A percentile compares a stretch with the other conserved stretches of the same genome.
Conservation (phyloP, 2,888 invertebrate species). For the Amblyjoppa fuscipennis region DNA sequence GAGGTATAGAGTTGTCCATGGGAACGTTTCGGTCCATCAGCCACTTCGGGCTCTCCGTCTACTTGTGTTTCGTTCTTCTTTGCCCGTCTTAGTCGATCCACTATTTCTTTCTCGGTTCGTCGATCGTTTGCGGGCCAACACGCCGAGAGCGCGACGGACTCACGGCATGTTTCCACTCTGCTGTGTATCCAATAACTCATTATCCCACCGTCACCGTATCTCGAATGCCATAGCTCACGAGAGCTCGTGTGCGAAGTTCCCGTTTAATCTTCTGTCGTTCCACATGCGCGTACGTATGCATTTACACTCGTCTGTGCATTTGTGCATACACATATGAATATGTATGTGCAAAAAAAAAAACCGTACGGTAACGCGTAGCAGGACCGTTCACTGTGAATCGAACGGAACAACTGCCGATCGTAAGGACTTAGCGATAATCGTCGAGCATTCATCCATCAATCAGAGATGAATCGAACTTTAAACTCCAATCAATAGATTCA, state of each 20-base stretch:
- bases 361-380: neutral
- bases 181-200: conserved; percentile 66
- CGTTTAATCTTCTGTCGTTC: conserved; percentile 1
- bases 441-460: neutral
- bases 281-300: neutral
- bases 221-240: conserved; percentile 39
- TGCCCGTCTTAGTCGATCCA: conserved; percentile 42
- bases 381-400: conserved; percentile 10
- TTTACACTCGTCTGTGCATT: no score
- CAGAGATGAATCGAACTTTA: conserved; percentile 6
- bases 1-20: conserved; percentile 70
- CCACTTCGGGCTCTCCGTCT: conserved; percentile 46
- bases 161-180: conserved; percentile 59
- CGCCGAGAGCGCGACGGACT: neutral
- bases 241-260: conserved; percentile 16
- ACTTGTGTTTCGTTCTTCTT: conserved; percentile 1
- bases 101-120: conserved; percentile 30
- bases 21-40: conserved; percentile 75
- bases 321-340: no score
- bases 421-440: neutral
- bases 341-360: neutral
- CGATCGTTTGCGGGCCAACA: conserved; percentile 16
- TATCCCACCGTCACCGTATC: conserved; percentile 45
- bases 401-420: conserved; percentile 2
- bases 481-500: conserved; percentile 4